Base-by-base conservation (phyloP, 2,888 invertebrate genomes). In the Cyclophora albipunctata region DNA sequence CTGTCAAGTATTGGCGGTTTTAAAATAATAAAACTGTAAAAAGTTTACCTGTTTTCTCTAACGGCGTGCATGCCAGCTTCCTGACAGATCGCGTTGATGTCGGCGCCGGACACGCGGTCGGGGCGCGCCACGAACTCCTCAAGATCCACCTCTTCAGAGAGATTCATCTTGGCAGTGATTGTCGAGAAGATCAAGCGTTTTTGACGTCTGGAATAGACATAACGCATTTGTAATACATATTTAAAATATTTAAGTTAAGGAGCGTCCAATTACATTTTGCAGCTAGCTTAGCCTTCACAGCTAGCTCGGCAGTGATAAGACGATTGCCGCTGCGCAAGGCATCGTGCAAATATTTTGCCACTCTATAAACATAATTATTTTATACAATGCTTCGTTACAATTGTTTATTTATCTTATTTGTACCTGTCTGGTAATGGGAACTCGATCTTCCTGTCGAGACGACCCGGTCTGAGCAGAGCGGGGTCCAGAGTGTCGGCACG, bases 1-100 rank as follows among this genome's bases (percentile, higher is more conserved):
- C n/a, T n/a, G n/a, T n/a, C n/a, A n/a, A n/a, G 20, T 20, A 20
- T 20, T 20, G 20, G 20, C 20, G 20, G 20, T 20, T 20, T 20
- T 20, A 20, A 20, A 20, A 20, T 20, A 1, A 20, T 2, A 20
- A 20, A 20, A 20, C 20, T 34, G 40, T 7, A 7, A 20, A 34
- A 5, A 5, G 34, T 20, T 45, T 48, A 91, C 68, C 99, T 94
- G 90, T 99, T 99, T 83, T 99, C 99, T 52, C 99, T 90, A 0
- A 99, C 99, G 3, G 99, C 99, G 78, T 99, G 99, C 99, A 99
- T 99, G 63, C 99, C 99, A 54, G 99, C 99, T 91, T 99, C 99
- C 84, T 99, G 99, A 78, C 99, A 99, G 73, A 99, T 99, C 48
- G 99, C 98, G 84, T 99, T 99, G 69, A 99, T 99, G 73, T 99